A percentile compares a stretch with the other conserved stretches of the same genome.
Evolutionary conservation across 2,888 invertebrate species (phyloP).

Genomic region (Anodontia alba): DNA sequence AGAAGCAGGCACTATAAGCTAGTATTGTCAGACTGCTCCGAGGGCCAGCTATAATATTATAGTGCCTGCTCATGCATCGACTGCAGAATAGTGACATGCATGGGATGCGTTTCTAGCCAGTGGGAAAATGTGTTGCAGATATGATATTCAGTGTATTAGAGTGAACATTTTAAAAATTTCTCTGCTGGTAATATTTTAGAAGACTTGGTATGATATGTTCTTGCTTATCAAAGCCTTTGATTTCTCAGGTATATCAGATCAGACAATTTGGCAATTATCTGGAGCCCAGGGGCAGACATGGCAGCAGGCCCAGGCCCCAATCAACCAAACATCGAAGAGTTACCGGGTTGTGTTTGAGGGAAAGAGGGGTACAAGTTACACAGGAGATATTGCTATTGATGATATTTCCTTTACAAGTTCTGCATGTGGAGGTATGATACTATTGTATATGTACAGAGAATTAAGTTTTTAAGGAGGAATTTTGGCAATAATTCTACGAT

Average conservation of each 20-base stretch:
- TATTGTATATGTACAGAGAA: not conserved
- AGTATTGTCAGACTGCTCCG: too few relatives aligned
- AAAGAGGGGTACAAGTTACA: conserved; percentile 58
- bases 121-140: too few relatives aligned
- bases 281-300: conserved; percentile 72
- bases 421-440: conserved; percentile 66
- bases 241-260: conserved; percentile 47
- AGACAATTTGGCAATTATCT: conserved; percentile 67
- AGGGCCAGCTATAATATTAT: too few relatives aligned
- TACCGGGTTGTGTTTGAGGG: conserved; percentile 73
- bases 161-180: too few relatives aligned
- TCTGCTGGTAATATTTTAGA: too few relatives aligned
- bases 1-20: too few relatives aligned
- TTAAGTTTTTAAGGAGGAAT: not conserved
- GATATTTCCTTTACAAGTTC: conserved; percentile 72
- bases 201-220: too few relatives aligned
- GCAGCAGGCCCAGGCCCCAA: conserved; percentile 70
- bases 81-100: too few relatives aligned
- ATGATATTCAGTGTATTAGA: too few relatives aligned
- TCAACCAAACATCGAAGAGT: conserved; percentile 50
- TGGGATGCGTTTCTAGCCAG: too few relatives aligned
- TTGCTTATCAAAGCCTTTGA: too few relatives aligned
- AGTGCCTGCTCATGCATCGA: too few relatives aligned
- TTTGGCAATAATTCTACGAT: not conserved
- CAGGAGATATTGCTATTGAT: conserved; percentile 81